phyloP scores from a whole-genome alignment of 2,888 invertebrate genomes.

The Thalpophila matura region DNA sequence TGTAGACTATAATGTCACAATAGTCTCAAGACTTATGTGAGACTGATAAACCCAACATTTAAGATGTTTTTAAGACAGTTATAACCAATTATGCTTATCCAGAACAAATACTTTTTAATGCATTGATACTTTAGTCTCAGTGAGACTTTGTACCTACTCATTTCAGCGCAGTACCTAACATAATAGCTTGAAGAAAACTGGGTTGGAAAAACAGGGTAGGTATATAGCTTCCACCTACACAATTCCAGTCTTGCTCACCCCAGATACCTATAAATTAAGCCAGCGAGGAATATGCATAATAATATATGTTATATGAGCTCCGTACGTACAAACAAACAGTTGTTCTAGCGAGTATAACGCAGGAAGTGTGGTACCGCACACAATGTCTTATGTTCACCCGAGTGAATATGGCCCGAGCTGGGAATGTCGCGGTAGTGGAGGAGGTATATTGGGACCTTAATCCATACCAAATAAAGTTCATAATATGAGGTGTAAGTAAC shows the following conservation, averaged over 20 bases:
- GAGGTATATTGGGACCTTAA: constrained; percentile 42
- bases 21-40: no score
- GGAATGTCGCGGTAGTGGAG: constrained; percentile 39
- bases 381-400: constrained; percentile 88
- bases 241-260: constrained; percentile 45
- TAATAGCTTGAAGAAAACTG: background rate
- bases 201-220: constrained; percentile 19
- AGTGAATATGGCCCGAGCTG: constrained; percentile 71
- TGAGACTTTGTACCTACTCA: no score
- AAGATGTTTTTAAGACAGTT: no score
- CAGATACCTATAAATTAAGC: constrained; percentile 60
- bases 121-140: no score
- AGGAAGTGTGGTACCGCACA: constrained; percentile 81
- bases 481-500: no score
- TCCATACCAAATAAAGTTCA: no score
- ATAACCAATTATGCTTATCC: no score
- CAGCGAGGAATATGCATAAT: constrained; percentile 72
- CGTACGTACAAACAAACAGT: constrained; percentile 85
- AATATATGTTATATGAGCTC: constrained; percentile 76
- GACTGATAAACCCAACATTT: no score
- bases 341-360: constrained; percentile 82
- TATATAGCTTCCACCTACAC: constrained; percentile 16
- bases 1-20: no score
- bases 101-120: no score
- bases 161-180: no score